These are phyloP conservation scores for Lepisosteus oculatus DNA, from an alignment of 2,113 vertebrate species.

Conservation along the genomic window DNA sequence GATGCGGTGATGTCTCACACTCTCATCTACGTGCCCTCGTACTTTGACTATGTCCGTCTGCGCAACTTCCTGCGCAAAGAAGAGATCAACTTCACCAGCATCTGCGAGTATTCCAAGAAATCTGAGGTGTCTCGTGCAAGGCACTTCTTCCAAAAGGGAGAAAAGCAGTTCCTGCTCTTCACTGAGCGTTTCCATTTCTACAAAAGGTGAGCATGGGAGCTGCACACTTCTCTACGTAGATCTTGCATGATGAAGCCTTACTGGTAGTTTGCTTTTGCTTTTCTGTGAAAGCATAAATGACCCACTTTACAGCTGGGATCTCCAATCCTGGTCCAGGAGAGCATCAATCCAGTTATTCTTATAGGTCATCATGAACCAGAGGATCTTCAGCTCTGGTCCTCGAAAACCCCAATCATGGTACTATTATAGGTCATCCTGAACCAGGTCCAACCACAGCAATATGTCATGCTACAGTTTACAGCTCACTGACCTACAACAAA, in stretches of 20 bases:
- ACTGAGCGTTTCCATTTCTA: slow-evolving; percentile 97
- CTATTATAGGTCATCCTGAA: no score
- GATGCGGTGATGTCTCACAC: slow-evolving; percentile 96
- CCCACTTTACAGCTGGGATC: not conserved
- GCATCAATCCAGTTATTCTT: not conserved
- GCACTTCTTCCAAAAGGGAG: slow-evolving; percentile 82
- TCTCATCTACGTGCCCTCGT: slow-evolving; percentile 85
- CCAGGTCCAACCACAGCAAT: no score
- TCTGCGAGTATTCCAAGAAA: slow-evolving; percentile 85
- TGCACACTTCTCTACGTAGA: not conserved
- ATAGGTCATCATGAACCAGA: not conserved
- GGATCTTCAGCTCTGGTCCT: not conserved
- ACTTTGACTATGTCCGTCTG: slow-evolving; percentile 92
- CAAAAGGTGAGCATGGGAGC: slow-evolving; percentile 75
- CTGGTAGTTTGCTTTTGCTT: no score
- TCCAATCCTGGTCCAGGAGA: not conserved
- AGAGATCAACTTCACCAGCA: slow-evolving; percentile 77
- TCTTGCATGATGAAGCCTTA: no score
- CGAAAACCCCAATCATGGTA: no score
- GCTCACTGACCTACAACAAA: no score
- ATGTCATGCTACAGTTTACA: no score
- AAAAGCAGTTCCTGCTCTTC: slow-evolving; percentile 85
- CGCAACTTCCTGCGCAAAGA: slow-evolving; percentile 92
- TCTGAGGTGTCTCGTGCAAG: slow-evolving; percentile 77
- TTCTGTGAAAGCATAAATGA: no score